A percentile compares a stretch with the other conserved stretches of the same genome.
Evolutionary conservation across 2,888 invertebrate species (phyloP).

Genomic region (Zootermopsis nevadensis): DNA sequence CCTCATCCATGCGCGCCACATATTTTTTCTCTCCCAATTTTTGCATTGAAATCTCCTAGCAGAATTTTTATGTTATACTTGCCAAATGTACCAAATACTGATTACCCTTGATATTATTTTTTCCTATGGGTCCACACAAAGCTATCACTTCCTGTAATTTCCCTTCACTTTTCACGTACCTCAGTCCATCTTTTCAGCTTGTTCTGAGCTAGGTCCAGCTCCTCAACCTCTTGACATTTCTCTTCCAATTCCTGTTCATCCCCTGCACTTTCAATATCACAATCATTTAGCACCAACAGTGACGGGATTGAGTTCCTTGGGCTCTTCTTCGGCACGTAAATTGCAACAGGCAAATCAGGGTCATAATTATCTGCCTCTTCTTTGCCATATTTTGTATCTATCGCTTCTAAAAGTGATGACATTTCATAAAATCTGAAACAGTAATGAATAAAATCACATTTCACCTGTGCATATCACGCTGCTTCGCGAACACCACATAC

Average conservation of each 20-base stretch:
- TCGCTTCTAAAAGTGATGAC: conserved; percentile 91
- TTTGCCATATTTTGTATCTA: conserved; percentile 85
- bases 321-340: conserved; percentile 86
- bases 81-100: no score
- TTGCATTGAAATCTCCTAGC: no score
- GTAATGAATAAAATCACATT: conserved; percentile 7
- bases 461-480: neutral
- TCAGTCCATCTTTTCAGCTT: conserved; percentile 88
- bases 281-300: conserved; percentile 88
- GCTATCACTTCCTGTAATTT: neutral
- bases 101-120: no score
- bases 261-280: conserved; percentile 91
- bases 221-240: conserved; percentile 90
- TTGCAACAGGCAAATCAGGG: conserved; percentile 75
- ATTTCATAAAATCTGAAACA: conserved; percentile 63
- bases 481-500: neutral
- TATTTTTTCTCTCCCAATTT: no score
- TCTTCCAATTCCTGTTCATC: conserved; percentile 81
- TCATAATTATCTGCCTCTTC: conserved; percentile 38
- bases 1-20: no score
- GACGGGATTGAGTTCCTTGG: conserved; percentile 78
- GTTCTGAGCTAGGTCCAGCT: conserved; percentile 94
- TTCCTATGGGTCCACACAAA: neutral
- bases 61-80: no score
- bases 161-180: conserved; percentile 64